Conservation (phyloP, 2,113 vertebrate genomes). For the Corvus moneduloides region DNA sequence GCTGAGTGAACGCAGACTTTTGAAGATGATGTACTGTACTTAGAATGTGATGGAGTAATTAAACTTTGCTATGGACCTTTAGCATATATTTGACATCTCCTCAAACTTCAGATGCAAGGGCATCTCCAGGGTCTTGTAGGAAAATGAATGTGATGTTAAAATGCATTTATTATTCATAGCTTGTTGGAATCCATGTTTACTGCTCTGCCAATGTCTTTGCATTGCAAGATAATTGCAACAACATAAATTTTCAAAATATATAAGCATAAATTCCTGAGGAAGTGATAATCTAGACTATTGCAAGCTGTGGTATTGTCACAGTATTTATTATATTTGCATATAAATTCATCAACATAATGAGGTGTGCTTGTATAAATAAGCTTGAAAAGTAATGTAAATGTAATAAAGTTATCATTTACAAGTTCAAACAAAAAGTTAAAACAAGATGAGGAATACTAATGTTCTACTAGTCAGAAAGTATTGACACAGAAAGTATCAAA, state of each 20-base stretch:
- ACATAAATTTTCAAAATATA: not conserved
- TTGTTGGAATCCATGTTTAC: not conserved
- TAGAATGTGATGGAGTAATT: not conserved
- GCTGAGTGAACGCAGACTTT: not conserved
- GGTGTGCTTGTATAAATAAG: slow-evolving; percentile 16
- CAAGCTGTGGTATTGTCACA: not conserved
- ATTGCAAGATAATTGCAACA: not conserved
- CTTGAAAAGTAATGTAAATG: slow-evolving; percentile 11
- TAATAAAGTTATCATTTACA: slow-evolving; percentile 21
- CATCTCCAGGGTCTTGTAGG: slow-evolving; percentile 78
- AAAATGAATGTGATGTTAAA: slow-evolving; percentile 78
- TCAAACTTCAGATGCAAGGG: slow-evolving; percentile 75
- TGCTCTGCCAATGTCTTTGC: not conserved
- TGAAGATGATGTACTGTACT: not conserved
- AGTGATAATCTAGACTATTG: not conserved
- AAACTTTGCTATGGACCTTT: not conserved
- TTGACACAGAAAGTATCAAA: not conserved
- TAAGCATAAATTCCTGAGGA: not conserved
- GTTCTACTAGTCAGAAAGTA: not conserved
- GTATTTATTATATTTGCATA: slow-evolving; percentile 21
- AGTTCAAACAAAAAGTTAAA: slow-evolving; percentile 11
- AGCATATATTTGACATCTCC: slow-evolving; percentile 53
- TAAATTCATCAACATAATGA: not conserved
- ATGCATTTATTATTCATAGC: slow-evolving; percentile 25
- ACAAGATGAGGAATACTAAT: not conserved